Conservation (phyloP, 2,113 vertebrate species). For the Sander vitreus region DNA sequence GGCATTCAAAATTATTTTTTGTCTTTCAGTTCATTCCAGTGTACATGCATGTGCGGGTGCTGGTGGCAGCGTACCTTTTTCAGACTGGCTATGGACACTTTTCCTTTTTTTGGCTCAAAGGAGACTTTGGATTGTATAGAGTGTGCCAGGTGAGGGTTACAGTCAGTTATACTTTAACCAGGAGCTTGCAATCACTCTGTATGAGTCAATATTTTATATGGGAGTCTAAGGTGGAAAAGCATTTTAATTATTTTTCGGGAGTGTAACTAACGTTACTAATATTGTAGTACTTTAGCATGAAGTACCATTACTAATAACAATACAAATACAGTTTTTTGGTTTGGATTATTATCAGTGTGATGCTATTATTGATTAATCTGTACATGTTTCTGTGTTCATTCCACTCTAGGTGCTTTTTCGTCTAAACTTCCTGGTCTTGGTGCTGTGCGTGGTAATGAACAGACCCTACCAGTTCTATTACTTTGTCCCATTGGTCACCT, state of each 20-base stretch:
- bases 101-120: slow-evolving; percentile 98
- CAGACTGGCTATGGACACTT: slow-evolving; percentile 99
- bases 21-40: slow-evolving; percentile 94
- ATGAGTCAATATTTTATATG: neutral
- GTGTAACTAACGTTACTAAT: neutral
- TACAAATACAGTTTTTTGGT: neutral
- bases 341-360: neutral
- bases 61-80: slow-evolving; percentile 98
- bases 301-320: neutral
- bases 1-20: neutral
- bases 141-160: slow-evolving; percentile 92
- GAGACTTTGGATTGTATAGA: slow-evolving; percentile 95
- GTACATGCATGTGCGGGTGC: slow-evolving; percentile 97
- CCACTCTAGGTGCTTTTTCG: slow-evolving; percentile 93
- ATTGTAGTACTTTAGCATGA: neutral
- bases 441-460: slow-evolving; percentile 97
- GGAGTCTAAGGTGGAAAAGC: neutral
- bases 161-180: slow-evolving; percentile 16
- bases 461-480: slow-evolving; percentile 98
- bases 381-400: neutral
- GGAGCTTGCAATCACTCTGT: neutral
- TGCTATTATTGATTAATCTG: neutral
- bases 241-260: neutral
- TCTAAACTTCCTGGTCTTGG: slow-evolving; percentile 96
- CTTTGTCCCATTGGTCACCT: slow-evolving; percentile 96